Base-by-base conservation (phyloP, 2,888 invertebrate species). In the Galeopsomyia nigrocyanea region DNA sequence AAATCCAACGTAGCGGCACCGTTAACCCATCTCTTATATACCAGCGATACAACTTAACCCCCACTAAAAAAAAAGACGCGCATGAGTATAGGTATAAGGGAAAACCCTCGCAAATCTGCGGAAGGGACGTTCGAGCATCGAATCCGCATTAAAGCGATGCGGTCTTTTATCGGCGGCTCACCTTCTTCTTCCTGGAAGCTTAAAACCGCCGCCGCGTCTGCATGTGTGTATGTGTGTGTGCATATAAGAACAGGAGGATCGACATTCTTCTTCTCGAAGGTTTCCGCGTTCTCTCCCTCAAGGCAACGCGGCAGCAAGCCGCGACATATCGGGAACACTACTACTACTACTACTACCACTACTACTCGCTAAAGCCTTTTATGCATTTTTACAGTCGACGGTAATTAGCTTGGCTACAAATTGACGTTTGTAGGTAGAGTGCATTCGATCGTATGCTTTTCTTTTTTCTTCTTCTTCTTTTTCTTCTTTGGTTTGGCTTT, bases 241-340 rank as follows among this genome's bases (percentile, higher is more conserved):
- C 39, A 39, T 39, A 39, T 39, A 39, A 39, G 39, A 39, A 39
- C 39, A 39, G 39, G 39, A 39, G 78, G 78, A 78, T 81, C 80
- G 82, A 81, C 83, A 82, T 83, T 82, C 83, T 80, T 82, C 80
- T 79, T 72, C 67, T 10, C 61, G 76, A 76, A 78, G 81, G 81
- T 84, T 39, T 84, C 83, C 83, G 84, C 84, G 83, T 84, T 82
- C 82, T 77, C 39, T 39, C 39, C 39, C 39, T 39, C 79, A 64
- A 72, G 72, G 74, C 65, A 72, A 70, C 57, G 62, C 63, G 69
- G 68, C 76, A 75, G 75, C 77, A 76, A 76, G 76, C 67, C 51
- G 63, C 71, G 68, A 68, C 64, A 61, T 64, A 66, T 69, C 69
- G 66, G 57, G 73, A 65, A 66, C 68, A 55, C 60, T 22, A 14